A percentile compares a stretch with the other conserved stretches of the same genome.
Conservation (phyloP, 2,113 vertebrate species). For the Danionella cerebrum region DNA sequence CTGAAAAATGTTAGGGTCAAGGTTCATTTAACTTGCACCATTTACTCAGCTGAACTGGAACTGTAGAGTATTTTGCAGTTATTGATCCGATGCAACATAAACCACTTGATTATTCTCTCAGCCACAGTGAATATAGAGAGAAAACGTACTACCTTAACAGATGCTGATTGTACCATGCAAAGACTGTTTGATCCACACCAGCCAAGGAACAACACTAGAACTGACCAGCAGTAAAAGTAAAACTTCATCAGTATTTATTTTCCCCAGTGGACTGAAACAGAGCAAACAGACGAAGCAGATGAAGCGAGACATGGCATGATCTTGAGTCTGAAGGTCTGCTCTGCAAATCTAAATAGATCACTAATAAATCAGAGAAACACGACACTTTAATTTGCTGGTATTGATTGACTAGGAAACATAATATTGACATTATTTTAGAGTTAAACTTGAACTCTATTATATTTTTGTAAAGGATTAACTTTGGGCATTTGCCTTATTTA, state of each 20-base stretch:
- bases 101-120: not conserved
- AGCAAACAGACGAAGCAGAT: not conserved
- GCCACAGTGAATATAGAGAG: not conserved
- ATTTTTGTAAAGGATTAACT: no score
- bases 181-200: conserved; percentile 38
- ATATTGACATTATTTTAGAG: no score
- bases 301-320: not conserved
- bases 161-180: not conserved
- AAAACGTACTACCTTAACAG: not conserved
- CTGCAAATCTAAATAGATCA: conserved; percentile 46
- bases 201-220: conserved; percentile 15
- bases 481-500: no score
- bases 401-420: conserved; percentile 1
- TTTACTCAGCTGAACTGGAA: not conserved
- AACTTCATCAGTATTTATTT: conserved; percentile 44
- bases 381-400: conserved; percentile 34
- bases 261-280: conserved; percentile 9
- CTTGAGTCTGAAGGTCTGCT: conserved; percentile 2
- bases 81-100: not conserved
- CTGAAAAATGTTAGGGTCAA: not conserved
- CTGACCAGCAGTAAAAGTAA: conserved; percentile 53
- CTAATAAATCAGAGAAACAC: conserved; percentile 52
- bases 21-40: not conserved
- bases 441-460: no score
- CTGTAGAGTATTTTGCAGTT: not conserved